Conservation (phyloP, 2,888 invertebrate genomes). For the Standfussiana lucernea region DNA sequence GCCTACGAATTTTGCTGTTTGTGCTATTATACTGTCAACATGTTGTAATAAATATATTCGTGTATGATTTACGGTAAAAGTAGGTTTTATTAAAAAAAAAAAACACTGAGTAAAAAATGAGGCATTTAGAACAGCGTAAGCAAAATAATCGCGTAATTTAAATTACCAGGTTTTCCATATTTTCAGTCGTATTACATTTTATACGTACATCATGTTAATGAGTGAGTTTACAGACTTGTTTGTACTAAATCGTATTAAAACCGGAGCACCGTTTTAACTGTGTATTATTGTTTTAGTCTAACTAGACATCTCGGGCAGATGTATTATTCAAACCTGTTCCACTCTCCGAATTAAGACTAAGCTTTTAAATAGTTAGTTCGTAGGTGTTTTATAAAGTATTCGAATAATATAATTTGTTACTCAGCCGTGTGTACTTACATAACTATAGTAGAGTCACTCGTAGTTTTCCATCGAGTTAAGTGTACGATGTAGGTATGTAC, state of each 20-base stretch:
- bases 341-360: conserved; percentile 24
- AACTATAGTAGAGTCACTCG: background rate
- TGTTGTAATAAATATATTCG: conserved; percentile 34
- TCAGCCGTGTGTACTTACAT: background rate
- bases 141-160: conserved; percentile 16
- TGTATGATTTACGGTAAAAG: background rate
- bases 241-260: conserved; percentile 44
- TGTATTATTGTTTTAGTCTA: conserved; percentile 43
- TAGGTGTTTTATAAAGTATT: conserved; percentile 2
- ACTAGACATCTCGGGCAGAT: conserved; percentile 23
- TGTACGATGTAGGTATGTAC: background rate
- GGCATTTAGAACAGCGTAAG: conserved; percentile 11
- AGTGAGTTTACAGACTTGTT: conserved; percentile 38
- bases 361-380: conserved; percentile 11
- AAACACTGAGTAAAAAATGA: conserved; percentile 3
- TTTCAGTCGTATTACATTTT: conserved; percentile 20
- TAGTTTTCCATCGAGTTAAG: background rate
- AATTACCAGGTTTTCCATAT: conserved; percentile 21
- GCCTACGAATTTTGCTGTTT: conserved; percentile 52
- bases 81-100: conserved; percentile 1
- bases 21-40: conserved; percentile 15
- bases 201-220: conserved; percentile 38
- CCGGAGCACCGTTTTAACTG: conserved; percentile 27
- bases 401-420: background rate
- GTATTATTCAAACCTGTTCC: conserved; percentile 46